Evolutionary conservation across 2,888 invertebrate species (phyloP).

Genomic region (Actias luna): DNA sequence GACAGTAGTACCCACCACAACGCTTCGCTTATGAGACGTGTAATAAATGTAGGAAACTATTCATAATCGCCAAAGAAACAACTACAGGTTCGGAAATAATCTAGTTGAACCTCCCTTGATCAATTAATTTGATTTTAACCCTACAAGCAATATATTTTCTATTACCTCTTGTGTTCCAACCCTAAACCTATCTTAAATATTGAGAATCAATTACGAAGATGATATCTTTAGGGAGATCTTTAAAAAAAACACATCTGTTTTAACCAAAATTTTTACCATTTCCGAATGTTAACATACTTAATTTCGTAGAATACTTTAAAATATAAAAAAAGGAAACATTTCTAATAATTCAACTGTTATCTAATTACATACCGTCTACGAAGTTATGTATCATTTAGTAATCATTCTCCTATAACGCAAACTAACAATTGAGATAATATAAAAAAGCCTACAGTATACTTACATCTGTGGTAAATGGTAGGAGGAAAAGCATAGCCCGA

Average conservation of each 20-base stretch:
- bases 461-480: slow-evolving; percentile 89
- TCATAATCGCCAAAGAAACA: too few species aligned
- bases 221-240: too few species aligned
- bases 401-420: neutral
- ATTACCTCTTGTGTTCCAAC: too few species aligned
- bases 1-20: too few species aligned
- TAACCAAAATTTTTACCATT: neutral
- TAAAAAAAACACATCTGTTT: neutral
- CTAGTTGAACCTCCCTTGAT: too few species aligned
- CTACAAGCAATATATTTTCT: too few species aligned
- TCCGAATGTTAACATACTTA: neutral
- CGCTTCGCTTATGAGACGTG: too few species aligned
- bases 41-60: too few species aligned
- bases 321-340: neutral
- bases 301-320: neutral
- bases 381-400: neutral
- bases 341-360: neutral
- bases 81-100: too few species aligned
- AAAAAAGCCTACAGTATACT: slow-evolving; percentile 39
- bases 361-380: neutral
- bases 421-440: neutral
- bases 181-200: too few species aligned
- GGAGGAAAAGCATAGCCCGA: slow-evolving; percentile 90
- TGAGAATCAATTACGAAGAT: too few species aligned
- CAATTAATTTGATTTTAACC: too few species aligned